Percentiles rank a stretch among this genome's conserved stretches.
These are phyloP conservation scores for Argyresthia goedartella DNA, from an alignment of 2,888 invertebrate species.

Conservation along the genomic window DNA sequence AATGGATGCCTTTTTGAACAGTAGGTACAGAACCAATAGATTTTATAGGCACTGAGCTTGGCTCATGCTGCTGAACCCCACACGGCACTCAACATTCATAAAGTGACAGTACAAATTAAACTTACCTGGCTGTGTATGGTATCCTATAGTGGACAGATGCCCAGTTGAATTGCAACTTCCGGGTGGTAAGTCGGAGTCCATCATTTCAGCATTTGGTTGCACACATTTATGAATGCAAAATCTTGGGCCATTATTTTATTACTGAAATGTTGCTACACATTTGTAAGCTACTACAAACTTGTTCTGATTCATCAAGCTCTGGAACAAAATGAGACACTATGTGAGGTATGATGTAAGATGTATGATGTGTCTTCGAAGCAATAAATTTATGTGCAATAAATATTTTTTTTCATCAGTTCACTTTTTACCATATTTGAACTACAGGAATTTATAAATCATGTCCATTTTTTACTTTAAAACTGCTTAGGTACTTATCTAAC, in stretches of 20 bases:
- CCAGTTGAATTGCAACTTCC: constrained; percentile 67
- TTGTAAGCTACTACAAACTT: constrained; percentile 14
- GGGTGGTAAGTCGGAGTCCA: constrained; percentile 63
- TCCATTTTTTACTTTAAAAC: too few relatives aligned
- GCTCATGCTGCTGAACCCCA: too few relatives aligned
- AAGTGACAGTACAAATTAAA: constrained; percentile 1
- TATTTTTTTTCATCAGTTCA: too few relatives aligned
- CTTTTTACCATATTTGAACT: too few relatives aligned
- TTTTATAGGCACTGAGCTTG: too few relatives aligned
- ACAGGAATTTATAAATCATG: too few relatives aligned
- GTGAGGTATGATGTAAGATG: constrained; percentile 13
- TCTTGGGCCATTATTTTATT: constrained; percentile 25
- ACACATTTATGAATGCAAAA: too few relatives aligned
- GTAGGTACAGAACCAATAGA: too few relatives aligned
- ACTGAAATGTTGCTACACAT: constrained; percentile 20
- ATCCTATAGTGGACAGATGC: constrained; percentile 65
- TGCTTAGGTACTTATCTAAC: too few relatives aligned
- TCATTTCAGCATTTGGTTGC: constrained; percentile 15
- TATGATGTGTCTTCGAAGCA: constrained; percentile 14
- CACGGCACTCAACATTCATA: too few relatives aligned
- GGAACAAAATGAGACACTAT: constrained; percentile 7
- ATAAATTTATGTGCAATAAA: too few relatives aligned
- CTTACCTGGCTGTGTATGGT: constrained; percentile 54
- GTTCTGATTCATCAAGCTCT: background rate
- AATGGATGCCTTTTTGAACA: too few relatives aligned